phyloP scores from a whole-genome alignment of 2,113 vertebrate genomes.

The Circaetus gallicus region DNA sequence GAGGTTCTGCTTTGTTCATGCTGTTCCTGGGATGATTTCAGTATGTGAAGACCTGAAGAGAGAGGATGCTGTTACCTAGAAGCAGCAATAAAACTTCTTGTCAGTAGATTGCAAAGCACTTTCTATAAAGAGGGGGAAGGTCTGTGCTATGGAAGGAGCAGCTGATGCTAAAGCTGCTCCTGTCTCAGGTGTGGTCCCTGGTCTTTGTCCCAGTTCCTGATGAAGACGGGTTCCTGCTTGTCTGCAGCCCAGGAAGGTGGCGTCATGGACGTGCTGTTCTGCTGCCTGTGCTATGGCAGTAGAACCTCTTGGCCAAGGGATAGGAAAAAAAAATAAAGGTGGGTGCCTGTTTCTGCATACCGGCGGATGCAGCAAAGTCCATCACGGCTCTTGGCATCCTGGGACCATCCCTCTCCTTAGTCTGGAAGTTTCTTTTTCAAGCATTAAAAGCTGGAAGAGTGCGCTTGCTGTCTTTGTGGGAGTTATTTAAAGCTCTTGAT shows the following conservation, averaged over 20 bases:
- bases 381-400: fast-evolving
- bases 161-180: background rate
- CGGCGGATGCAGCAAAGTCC: background rate
- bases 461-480: background rate
- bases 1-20: background rate
- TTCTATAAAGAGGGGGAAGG: background rate
- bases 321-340: fast-evolving
- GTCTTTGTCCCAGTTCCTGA: fast-evolving
- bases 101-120: background rate
- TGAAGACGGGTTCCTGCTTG: background rate
- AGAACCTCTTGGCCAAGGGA: background rate
- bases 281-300: background rate
- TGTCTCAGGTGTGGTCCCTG: background rate
- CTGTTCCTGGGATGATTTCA: background rate
- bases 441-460: background rate
- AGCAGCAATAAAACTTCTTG: background rate
- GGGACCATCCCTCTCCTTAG: background rate
- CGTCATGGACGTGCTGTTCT: background rate
- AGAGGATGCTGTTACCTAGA: background rate
- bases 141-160: background rate
- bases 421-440: background rate
- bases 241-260: background rate
- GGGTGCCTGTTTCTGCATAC: background rate
- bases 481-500: background rate
- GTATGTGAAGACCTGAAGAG: background rate